phyloP scores from a whole-genome alignment of 2,113 vertebrate genomes.

The Boulengeromyrus knoepffleri region DNA sequence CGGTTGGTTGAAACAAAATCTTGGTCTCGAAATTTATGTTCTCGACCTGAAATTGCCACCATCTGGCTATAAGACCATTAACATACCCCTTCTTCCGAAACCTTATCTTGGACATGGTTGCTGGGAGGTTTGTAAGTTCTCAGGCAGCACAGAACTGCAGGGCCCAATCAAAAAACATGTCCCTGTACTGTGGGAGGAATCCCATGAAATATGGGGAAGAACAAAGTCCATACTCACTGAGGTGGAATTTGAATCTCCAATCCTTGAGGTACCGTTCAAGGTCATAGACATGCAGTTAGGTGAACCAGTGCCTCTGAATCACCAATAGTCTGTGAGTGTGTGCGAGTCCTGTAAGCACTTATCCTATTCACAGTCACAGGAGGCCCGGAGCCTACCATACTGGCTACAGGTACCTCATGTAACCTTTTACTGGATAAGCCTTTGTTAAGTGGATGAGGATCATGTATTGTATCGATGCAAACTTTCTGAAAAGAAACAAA shows the following conservation, averaged over 20 bases:
- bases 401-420: background rate
- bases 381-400: too few species aligned
- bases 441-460: background rate
- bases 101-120: background rate
- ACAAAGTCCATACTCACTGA: background rate
- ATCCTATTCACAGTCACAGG: too few species aligned
- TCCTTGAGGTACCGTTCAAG: background rate
- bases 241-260: background rate
- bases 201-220: background rate
- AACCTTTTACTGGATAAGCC: background rate
- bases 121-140: background rate
- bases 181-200: background rate
- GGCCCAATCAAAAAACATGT: background rate
- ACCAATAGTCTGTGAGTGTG: background rate
- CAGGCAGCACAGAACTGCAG: background rate
- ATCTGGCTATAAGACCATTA: background rate
- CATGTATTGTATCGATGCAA: background rate
- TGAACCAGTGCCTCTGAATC: background rate
- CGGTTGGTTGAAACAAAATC: background rate
- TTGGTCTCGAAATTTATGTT: background rate
- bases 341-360: background rate
- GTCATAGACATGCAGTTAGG: background rate
- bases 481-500: background rate
- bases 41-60: background rate
- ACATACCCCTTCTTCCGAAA: background rate